These are phyloP conservation scores for Xanthia togata DNA, from an alignment of 2,888 invertebrate species.

Conservation along the genomic window DNA sequence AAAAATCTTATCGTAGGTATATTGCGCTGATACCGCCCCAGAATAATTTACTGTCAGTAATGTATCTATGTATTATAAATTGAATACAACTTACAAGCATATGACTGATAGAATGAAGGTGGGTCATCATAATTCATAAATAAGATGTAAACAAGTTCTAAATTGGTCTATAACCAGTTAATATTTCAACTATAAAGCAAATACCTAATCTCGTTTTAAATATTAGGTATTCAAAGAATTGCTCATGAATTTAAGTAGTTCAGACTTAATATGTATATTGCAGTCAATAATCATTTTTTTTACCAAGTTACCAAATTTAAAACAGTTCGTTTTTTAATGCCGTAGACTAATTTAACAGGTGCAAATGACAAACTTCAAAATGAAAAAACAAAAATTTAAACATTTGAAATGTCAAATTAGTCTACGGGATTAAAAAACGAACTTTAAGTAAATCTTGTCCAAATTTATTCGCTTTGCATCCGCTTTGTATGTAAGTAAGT, in stretches of 20 bases:
- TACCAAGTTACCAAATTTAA: background rate
- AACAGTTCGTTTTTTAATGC: too few species aligned
- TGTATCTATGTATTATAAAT: constrained; percentile 2
- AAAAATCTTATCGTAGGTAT: constrained; percentile 38
- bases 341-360: too few species aligned
- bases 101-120: constrained; percentile 1
- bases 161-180: background rate
- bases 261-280: too few species aligned
- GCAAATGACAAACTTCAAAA: too few species aligned
- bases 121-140: background rate
- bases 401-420: too few species aligned
- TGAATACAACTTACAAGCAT: constrained; percentile 12
- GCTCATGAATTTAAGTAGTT: background rate
- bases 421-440: too few species aligned
- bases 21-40: constrained; percentile 1
- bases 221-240: background rate
- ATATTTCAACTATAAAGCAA: constrained; percentile 4
- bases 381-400: too few species aligned
- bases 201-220: background rate
- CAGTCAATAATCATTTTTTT: background rate
- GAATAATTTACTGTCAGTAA: constrained; percentile 17
- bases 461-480: constrained; percentile 17
- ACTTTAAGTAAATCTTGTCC: background rate
- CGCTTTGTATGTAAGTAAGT: constrained; percentile 14
- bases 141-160: constrained; percentile 1